Conservation (phyloP, 2,888 invertebrate genomes). For the Mythimna ferrago region DNA sequence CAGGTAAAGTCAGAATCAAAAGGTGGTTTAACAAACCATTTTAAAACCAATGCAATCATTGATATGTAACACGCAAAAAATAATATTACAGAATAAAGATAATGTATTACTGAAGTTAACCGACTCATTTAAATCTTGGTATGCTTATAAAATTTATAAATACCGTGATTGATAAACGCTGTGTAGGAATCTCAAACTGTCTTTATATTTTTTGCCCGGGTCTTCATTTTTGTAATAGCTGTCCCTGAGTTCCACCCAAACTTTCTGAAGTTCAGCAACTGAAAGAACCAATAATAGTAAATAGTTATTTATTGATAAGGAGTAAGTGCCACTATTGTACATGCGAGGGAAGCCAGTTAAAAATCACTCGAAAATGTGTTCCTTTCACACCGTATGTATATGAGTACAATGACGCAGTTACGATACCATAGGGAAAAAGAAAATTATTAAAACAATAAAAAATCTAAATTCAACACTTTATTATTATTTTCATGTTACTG, state of each 20-base stretch:
- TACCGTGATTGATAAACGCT: slow-evolving; percentile 40
- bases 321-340: no score
- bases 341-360: no score
- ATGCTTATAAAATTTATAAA: neutral
- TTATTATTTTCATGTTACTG: no score
- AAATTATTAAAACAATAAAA: no score
- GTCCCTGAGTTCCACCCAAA: slow-evolving; percentile 40
- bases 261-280: slow-evolving; percentile 31
- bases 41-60: neutral
- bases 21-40: neutral
- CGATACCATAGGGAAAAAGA: no score
- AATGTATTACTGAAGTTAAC: no score
- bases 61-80: no score
- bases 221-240: slow-evolving; percentile 46
- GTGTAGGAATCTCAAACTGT: slow-evolving; percentile 39
- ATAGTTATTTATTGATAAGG: neutral
- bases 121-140: neutral
- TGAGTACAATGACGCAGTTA: no score
- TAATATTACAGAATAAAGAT: no score
- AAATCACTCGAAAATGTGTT: no score
- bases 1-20: neutral
- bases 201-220: slow-evolving; percentile 41
- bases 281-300: slow-evolving; percentile 1
- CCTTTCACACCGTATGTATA: no score
- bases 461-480: no score